Conservation (phyloP, 2,888 invertebrate genomes). For the Philonicus albiceps region DNA sequence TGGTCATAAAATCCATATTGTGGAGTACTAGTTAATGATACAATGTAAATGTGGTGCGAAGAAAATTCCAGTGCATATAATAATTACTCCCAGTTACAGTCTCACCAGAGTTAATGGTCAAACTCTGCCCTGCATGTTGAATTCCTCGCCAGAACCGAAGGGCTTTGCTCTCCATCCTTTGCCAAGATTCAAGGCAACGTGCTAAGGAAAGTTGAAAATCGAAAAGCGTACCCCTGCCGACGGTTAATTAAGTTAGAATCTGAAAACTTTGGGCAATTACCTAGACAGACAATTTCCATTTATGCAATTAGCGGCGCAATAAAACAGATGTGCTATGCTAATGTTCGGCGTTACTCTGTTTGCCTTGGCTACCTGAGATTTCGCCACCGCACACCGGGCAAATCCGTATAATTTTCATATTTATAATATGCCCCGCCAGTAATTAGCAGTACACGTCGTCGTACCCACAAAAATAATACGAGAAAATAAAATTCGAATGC, state of each 20-base stretch:
- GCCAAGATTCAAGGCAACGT: not conserved
- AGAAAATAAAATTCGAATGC: conserved; percentile 30
- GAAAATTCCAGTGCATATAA: not conserved
- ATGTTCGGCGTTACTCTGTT: not conserved
- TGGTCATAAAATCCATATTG: too few relatives aligned
- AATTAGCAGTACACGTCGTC: conserved; percentile 16
- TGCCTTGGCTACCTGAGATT: conserved; percentile 1
- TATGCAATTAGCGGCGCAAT: conserved; percentile 13
- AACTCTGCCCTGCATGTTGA: not conserved
- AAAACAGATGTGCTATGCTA: conserved; percentile 2
- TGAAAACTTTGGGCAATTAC: conserved; percentile 20
- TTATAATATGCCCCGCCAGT: conserved; percentile 7
- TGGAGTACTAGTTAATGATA: not conserved
- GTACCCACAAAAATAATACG: not conserved
- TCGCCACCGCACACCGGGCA: not conserved
- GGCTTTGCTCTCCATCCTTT: not conserved
- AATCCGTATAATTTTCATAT: conserved; percentile 26
- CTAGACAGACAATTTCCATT: conserved; percentile 1
- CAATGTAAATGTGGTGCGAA: not conserved
- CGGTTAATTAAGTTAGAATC: conserved; percentile 22
- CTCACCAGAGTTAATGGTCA: not conserved
- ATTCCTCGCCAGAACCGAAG: not conserved
- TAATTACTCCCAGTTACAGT: not conserved
- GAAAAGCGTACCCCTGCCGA: not conserved
- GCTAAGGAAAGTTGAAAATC: not conserved